These are phyloP conservation scores for Okapia johnstoni DNA, from an alignment of 2,113 vertebrate genomes.

Conservation along the genomic window DNA sequence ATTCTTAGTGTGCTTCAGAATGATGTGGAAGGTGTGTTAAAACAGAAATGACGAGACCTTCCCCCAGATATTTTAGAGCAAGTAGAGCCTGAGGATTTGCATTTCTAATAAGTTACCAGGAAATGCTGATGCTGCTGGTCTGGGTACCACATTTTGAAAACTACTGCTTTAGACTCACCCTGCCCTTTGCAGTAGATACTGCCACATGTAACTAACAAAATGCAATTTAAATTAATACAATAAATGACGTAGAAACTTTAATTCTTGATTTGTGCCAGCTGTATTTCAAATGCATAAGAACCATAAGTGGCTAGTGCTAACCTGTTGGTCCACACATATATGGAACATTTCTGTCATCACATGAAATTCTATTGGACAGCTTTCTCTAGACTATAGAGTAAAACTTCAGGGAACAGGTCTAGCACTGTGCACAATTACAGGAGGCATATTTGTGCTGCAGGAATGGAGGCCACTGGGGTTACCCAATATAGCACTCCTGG, in stretches of 20 bases:
- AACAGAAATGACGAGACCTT: background rate
- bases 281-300: background rate
- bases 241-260: background rate
- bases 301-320: background rate
- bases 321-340: background rate
- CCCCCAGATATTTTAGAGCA: background rate
- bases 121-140: background rate
- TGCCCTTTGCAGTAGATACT: background rate
- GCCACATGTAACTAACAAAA: background rate
- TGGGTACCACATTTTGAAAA: background rate
- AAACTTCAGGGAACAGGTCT: background rate
- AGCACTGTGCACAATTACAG: background rate
- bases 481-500: background rate
- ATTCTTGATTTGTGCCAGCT: background rate
- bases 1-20: background rate
- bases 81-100: background rate
- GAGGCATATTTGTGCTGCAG: background rate
- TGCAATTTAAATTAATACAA: background rate
- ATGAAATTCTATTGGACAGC: background rate
- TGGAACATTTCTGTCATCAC: background rate
- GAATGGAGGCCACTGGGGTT: background rate
- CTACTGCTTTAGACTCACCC: background rate
- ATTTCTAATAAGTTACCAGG: background rate
- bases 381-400: background rate
- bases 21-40: background rate